phyloP scores from a whole-genome alignment of 2,888 invertebrate species.

The Reticulitermes lucifugus region DNA sequence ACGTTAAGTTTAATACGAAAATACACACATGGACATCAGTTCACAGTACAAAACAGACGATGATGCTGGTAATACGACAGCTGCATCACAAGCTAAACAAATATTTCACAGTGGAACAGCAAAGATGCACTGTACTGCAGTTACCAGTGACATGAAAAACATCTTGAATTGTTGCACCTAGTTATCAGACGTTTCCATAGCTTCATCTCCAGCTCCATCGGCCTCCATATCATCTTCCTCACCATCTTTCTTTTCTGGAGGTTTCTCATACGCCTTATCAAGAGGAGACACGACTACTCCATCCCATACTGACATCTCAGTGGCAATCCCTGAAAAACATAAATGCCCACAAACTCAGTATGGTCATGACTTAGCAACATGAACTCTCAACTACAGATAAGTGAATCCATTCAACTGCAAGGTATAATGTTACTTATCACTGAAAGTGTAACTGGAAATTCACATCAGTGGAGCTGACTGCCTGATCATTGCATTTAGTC shows the following conservation, averaged over 20 bases:
- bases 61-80: not conserved
- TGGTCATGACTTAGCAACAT: no score
- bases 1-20: not conserved
- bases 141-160: not conserved
- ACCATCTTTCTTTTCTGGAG: constrained; percentile 80
- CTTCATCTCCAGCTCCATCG: constrained; percentile 66
- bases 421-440: no score
- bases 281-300: constrained; percentile 95
- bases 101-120: constrained; percentile 6
- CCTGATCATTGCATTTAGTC: no score
- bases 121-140: not conserved
- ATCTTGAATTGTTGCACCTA: not conserved
- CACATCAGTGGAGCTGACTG: no score
- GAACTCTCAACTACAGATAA: no score
- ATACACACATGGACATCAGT: not conserved
- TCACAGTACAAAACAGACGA: not conserved
- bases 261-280: constrained; percentile 92
- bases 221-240: constrained; percentile 75
- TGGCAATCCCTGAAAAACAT: constrained; percentile 69
- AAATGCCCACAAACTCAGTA: no score
- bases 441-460: no score
- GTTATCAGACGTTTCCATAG: constrained; percentile 65
- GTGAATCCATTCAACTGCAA: no score
- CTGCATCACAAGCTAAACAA: not conserved
- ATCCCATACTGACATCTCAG: constrained; percentile 97